Evolutionary conservation across 2,113 vertebrate species (phyloP).

Genomic region (Corythornis vintsioides): DNA sequence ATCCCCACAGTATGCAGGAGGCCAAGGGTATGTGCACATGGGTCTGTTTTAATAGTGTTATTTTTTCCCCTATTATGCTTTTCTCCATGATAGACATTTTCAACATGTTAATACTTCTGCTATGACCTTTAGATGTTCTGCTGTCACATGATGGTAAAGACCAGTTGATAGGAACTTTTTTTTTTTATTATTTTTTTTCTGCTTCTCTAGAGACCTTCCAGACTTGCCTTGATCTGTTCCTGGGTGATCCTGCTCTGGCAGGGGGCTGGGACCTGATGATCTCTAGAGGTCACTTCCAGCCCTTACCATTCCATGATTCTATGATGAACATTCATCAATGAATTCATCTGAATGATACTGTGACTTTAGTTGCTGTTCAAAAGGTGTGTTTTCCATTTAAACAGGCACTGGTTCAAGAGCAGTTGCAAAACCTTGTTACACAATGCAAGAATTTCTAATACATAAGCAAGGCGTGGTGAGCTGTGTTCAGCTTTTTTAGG

Average conservation of each 20-base stretch:
- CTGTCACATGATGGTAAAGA: fast-evolving
- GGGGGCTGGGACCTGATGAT: no score
- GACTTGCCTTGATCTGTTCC: no score
- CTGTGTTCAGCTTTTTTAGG: slow-evolving; percentile 53
- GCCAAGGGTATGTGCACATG: not conserved
- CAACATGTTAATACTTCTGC: not conserved
- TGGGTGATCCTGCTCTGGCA: no score
- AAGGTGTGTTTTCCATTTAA: slow-evolving; percentile 63
- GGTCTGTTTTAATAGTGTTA: not conserved
- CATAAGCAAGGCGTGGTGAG: slow-evolving; percentile 52
- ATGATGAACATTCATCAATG: not conserved
- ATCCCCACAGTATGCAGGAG: no score
- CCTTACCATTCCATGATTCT: no score
- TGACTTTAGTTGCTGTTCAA: not conserved
- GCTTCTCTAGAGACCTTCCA: no score
- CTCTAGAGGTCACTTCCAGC: no score
- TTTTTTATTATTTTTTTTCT: not conserved
- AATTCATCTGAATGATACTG: not conserved
- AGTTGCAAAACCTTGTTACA: slow-evolving; percentile 65
- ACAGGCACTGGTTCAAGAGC: slow-evolving; percentile 21
- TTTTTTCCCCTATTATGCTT: fast-evolving
- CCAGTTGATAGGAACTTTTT: not conserved
- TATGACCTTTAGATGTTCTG: not conserved
- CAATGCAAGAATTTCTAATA: slow-evolving; percentile 59
- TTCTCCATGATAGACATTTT: not conserved